Conservation (phyloP, 2,888 invertebrate species). For the Apodemia zela region DNA sequence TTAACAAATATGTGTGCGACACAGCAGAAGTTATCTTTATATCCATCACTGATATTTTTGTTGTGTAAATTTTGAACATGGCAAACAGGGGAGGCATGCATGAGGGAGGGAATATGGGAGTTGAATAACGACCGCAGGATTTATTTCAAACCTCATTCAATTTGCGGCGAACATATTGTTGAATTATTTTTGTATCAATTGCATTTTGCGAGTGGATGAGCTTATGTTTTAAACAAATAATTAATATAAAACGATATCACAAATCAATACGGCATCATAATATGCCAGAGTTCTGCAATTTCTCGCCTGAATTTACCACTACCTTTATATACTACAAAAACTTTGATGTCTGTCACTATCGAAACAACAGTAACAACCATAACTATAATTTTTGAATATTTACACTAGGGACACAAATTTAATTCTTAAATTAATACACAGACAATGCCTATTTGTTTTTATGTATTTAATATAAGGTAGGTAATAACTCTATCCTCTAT, state of each 20-base stretch:
- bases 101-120: conserved; percentile 61
- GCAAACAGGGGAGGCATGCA: conserved; percentile 66
- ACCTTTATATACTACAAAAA: no score
- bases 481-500: no score
- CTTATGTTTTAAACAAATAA: conserved; percentile 40
- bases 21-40: conserved; percentile 10
- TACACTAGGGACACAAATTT: no score
- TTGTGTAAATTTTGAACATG: conserved; percentile 54
- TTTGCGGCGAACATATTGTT: conserved; percentile 74
- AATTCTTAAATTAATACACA: no score
- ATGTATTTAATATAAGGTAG: no score
- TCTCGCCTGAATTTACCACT: no score
- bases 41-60: conserved; percentile 45
- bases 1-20: conserved; percentile 10
- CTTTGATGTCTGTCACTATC: no score
- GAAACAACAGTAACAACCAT: no score
- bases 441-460: no score
- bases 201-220: conserved; percentile 49
- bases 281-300: no score
- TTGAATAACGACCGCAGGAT: conserved; percentile 71
- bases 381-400: no score
- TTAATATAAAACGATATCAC: conserved; percentile 29
- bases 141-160: conserved; percentile 76
- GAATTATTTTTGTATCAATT: conserved; percentile 62
- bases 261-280: background rate